These are phyloP conservation scores for Carcharodon carcharias DNA, from an alignment of 2,797 vertebrate species.

Conservation along the genomic window DNA sequence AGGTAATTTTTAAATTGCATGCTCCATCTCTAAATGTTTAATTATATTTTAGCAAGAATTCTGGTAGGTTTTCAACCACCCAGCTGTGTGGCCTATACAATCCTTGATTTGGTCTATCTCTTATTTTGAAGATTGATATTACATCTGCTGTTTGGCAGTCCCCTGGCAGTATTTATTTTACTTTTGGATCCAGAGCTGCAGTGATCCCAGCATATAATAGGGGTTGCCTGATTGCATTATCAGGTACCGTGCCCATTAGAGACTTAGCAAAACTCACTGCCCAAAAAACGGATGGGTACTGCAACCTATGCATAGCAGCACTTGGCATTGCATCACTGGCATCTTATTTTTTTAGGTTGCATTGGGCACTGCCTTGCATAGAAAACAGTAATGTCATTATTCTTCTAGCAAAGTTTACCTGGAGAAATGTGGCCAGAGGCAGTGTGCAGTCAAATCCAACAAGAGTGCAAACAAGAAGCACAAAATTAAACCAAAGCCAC, in stretches of 20 bases:
- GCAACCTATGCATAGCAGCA: background rate
- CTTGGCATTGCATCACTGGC: background rate
- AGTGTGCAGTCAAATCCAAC: background rate
- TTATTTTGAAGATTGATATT: background rate
- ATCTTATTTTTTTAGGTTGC: background rate
- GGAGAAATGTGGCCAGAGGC: background rate
- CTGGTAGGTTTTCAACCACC: background rate
- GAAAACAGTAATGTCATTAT: background rate
- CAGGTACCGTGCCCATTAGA: background rate
- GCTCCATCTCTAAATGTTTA: background rate
- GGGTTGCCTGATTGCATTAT: background rate
- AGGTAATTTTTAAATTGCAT: background rate
- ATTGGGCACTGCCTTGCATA: background rate
- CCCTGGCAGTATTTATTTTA: background rate
- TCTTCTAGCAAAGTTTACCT: background rate
- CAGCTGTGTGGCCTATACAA: background rate
- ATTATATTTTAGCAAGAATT: background rate
- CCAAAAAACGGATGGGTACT: background rate
- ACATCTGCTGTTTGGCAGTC: background rate
- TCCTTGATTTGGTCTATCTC: background rate
- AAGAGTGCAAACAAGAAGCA: background rate
- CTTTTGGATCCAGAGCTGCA: background rate
- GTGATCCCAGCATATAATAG: background rate
- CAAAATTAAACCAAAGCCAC: background rate
- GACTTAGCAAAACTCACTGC: background rate